Conservation (phyloP, 2,797 vertebrate genomes). For the Rallus crepitans region DNA sequence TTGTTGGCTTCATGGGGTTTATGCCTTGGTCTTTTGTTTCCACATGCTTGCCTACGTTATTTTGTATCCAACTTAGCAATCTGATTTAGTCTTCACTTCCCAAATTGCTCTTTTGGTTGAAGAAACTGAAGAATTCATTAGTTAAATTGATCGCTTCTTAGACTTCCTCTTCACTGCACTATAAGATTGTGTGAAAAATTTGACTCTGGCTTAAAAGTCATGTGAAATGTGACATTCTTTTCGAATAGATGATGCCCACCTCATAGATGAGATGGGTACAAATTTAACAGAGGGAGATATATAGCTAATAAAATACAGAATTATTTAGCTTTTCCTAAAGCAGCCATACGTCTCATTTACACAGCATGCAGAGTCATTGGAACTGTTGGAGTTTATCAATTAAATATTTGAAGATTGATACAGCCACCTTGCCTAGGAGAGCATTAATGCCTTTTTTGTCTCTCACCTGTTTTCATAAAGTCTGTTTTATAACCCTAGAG, state of each 20-base stretch:
- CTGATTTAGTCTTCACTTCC: not conserved
- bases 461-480: not conserved
- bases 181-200: not conserved
- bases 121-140: not conserved
- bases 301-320: not conserved
- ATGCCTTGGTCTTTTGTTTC: not conserved
- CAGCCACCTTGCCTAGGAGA: not conserved
- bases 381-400: not conserved
- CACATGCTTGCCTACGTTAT: not conserved
- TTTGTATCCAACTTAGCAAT: not conserved
- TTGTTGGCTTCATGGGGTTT: not conserved
- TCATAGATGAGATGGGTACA: not conserved
- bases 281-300: not conserved
- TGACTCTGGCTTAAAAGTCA: not conserved
- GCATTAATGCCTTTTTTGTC: not conserved
- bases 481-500: not conserved
- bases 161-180: not conserved
- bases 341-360: not conserved
- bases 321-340: not conserved
- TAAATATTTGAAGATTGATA: not conserved
- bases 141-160: rapidly evolving
- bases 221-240: not conserved
- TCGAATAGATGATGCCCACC: not conserved
- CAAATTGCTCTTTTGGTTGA: not conserved
- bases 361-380: not conserved